phyloP scores from a whole-genome alignment of 2,797 vertebrate species.

The Coranthus polyacanthus region DNA sequence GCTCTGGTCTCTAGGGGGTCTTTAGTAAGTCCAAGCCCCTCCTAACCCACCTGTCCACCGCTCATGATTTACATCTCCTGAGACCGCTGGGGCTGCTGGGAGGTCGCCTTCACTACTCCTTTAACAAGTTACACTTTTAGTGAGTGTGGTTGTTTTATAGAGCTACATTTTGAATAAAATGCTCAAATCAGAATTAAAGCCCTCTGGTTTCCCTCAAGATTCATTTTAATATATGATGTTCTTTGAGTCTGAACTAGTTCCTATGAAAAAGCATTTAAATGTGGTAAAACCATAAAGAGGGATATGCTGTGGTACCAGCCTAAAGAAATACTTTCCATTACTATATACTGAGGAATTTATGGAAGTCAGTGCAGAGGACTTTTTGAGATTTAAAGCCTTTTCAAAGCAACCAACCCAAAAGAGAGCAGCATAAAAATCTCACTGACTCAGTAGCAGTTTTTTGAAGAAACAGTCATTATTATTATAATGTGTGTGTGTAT shows the following conservation, averaged over 20 bases:
- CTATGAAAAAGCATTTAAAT: conserved; percentile 7
- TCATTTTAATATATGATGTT: conserved; percentile 8
- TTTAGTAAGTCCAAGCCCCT: conserved; percentile 66
- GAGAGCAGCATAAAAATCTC: neutral
- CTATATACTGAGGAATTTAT: neutral
- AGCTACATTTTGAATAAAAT: conserved; percentile 15
- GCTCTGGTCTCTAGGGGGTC: conserved; percentile 64
- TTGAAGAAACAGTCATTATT: neutral
- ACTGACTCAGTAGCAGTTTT: neutral
- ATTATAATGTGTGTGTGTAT: no score
- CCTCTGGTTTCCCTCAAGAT: neutral
- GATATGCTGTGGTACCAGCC: neutral
- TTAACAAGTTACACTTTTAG: neutral
- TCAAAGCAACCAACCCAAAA: neutral
- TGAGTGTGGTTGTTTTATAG: neutral
- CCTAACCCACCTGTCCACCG: conserved; percentile 74
- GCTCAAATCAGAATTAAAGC: conserved; percentile 9
- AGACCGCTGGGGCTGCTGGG: conserved; percentile 43
- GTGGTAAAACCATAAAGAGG: neutral
- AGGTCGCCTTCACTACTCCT: conserved; percentile 18
- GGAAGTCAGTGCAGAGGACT: neutral
- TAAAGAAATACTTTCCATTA: conserved; percentile 16
- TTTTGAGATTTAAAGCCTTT: neutral
- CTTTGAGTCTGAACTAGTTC: conserved; percentile 19
- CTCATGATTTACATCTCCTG: conserved; percentile 68